phyloP scores from a whole-genome alignment of 2,888 invertebrate species.

The Rotaria magnacalcarata region DNA sequence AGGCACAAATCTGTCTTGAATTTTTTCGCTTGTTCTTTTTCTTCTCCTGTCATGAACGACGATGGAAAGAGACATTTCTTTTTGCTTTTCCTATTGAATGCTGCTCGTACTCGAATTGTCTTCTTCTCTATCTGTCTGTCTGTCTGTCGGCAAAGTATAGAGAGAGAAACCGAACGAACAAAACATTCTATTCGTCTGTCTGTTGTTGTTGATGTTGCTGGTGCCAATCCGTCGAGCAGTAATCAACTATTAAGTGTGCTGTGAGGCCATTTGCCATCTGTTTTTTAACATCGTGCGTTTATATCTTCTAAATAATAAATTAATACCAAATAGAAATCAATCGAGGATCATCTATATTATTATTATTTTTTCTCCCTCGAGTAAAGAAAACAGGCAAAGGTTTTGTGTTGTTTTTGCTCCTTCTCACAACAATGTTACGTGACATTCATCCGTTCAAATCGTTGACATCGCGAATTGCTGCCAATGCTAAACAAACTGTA shows the following conservation, averaged over 20 bases:
- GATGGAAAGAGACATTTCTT: neutral
- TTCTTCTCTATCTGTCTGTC: neutral
- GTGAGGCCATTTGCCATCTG: neutral
- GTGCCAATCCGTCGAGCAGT: neutral
- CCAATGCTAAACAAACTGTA: conserved; percentile 33
- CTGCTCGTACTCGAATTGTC: neutral
- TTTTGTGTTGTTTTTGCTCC: neutral
- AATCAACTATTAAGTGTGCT: neutral
- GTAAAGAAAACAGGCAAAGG: no score
- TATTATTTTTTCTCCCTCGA: no score
- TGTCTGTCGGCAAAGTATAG: neutral
- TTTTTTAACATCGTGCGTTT: neutral
- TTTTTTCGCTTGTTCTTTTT: neutral
- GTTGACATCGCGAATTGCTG: conserved; percentile 5
- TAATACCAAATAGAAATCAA: neutral
- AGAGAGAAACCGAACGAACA: neutral
- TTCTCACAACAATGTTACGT: neutral
- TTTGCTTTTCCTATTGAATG: neutral
- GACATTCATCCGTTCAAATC: conserved; percentile 28
- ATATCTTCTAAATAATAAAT: neutral
- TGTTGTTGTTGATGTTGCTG: neutral
- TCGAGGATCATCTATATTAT: neutral
- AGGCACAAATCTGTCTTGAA: neutral
- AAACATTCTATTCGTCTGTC: neutral
- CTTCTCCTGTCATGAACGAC: neutral